Conservation (phyloP, 2,888 invertebrate genomes). For the Ormyrus labotus region DNA sequence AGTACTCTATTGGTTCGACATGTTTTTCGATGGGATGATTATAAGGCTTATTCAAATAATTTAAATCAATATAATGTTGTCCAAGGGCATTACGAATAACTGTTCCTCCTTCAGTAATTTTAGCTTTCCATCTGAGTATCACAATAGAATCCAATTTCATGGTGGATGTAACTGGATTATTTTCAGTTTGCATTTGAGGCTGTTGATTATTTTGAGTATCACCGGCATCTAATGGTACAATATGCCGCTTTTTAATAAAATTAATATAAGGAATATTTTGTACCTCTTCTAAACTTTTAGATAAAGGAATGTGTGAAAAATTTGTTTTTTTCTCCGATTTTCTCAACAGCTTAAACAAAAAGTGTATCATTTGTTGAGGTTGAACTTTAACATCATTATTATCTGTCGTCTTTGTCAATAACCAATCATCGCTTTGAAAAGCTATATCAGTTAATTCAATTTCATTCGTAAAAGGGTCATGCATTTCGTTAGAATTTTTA, state of each 20-base stretch:
- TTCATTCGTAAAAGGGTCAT: slow-evolving; percentile 79
- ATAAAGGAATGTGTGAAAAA: slow-evolving; percentile 74
- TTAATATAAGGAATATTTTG: slow-evolving; percentile 74
- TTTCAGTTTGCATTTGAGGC: slow-evolving; percentile 56
- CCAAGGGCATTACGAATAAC: slow-evolving; percentile 80
- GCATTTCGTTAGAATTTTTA: slow-evolving; percentile 83
- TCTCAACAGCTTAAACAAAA: slow-evolving; percentile 77
- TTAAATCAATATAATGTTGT: slow-evolving; percentile 83
- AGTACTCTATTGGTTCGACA: slow-evolving; percentile 68
- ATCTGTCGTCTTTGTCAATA: slow-evolving; percentile 70
- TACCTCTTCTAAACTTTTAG: slow-evolving; percentile 61
- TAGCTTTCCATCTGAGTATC: slow-evolving; percentile 78
- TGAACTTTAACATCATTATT: slow-evolving; percentile 73
- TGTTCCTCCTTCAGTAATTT: slow-evolving; percentile 78
- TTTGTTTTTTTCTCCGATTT: slow-evolving; percentile 59
- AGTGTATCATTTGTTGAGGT: slow-evolving; percentile 78
- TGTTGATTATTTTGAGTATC: slow-evolving; percentile 61
- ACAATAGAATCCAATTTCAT: slow-evolving; percentile 71
- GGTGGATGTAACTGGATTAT: slow-evolving; percentile 59
- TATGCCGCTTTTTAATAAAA: slow-evolving; percentile 76
- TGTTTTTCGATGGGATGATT: slow-evolving; percentile 75
- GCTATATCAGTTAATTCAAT: slow-evolving; percentile 80
- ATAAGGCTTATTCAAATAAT: slow-evolving; percentile 79
- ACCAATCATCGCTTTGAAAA: slow-evolving; percentile 81
- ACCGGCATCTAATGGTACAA: slow-evolving; percentile 62